phyloP scores from a whole-genome alignment of 2,113 vertebrate genomes.

The Corydoras sp. region DNA sequence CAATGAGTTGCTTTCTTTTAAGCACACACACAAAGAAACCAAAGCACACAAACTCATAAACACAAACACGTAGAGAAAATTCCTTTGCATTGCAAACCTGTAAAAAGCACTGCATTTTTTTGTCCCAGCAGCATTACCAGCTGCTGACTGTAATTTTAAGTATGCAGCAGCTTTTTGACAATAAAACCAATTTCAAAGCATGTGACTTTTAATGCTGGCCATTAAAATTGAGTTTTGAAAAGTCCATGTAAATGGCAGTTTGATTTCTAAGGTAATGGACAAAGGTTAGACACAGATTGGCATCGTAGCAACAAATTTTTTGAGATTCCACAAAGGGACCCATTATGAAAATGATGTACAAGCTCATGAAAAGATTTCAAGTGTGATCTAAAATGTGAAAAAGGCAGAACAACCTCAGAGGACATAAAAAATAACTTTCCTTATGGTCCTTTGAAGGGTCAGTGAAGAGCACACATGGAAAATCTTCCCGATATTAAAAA shows the following conservation, averaged over 20 bases:
- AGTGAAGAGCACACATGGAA: slow-evolving; percentile 31
- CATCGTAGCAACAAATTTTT: slow-evolving; percentile 20
- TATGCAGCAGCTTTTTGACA: slow-evolving; percentile 4
- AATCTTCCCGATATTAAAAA: slow-evolving; percentile 34
- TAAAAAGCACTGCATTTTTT: slow-evolving; percentile 39
- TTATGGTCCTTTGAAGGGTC: slow-evolving; percentile 26
- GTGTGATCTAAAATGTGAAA: slow-evolving; percentile 51
- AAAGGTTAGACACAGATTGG: too few relatives aligned
- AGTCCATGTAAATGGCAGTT: not conserved
- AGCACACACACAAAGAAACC: slow-evolving; percentile 11
- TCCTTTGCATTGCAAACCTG: slow-evolving; percentile 30
- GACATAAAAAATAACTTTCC: slow-evolving; percentile 38
- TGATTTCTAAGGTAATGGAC: too few relatives aligned
- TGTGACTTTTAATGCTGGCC: not conserved
- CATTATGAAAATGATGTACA: slow-evolving; percentile 58
- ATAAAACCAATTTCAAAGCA: slow-evolving; percentile 9
- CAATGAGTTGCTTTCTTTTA: slow-evolving; percentile 18
- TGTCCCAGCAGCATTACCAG: slow-evolving; percentile 19
- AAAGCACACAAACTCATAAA: slow-evolving; percentile 12
- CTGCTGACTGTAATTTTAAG: slow-evolving; percentile 16
- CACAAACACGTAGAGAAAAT: slow-evolving; percentile 35
- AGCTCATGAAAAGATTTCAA: slow-evolving; percentile 45
- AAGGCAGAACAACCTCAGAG: slow-evolving; percentile 37
- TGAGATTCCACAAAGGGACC: slow-evolving; percentile 24
- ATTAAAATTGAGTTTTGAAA: not conserved